These are phyloP conservation scores for Chironex yamaguchii DNA, from an alignment of 30 jellyfish, hydroid and myxozoan species.

Conservation along the genomic window DNA sequence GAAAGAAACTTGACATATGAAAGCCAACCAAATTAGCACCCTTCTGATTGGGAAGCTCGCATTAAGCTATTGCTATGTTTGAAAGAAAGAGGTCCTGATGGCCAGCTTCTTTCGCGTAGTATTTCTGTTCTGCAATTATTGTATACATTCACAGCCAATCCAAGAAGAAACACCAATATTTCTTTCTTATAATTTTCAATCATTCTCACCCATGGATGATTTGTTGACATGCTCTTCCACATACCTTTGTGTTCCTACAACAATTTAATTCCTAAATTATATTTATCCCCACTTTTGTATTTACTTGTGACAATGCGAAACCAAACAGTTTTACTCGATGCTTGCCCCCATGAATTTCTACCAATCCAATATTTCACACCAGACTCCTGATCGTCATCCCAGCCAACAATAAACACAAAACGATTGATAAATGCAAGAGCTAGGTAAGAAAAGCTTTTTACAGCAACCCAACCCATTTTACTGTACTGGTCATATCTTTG, in stretches of 20 bases:
- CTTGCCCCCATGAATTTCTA: slow-evolving; percentile 94
- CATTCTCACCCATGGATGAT: slow-evolving; percentile 47
- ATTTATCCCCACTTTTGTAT: slow-evolving; percentile 73
- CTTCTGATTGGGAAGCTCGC: slow-evolving; percentile 36
- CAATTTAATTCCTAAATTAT: slow-evolving; percentile 72
- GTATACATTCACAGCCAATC: slow-evolving; percentile 61
- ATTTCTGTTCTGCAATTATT: slow-evolving; percentile 60
- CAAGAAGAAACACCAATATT: slow-evolving; percentile 35
- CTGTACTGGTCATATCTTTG: too few relatives aligned
- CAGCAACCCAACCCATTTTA: too few relatives aligned
- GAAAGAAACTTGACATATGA: slow-evolving; percentile 23
- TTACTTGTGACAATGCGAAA: slow-evolving; percentile 78
- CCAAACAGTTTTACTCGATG: slow-evolving; percentile 93
- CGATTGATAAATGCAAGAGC: slow-evolving; percentile 36
- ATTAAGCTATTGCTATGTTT: slow-evolving; percentile 31
- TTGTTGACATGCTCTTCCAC: slow-evolving; percentile 39
- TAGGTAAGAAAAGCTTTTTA: too few relatives aligned
- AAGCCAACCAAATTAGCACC: slow-evolving; percentile 44
- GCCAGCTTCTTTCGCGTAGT: slow-evolving; percentile 70
- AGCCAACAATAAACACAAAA: slow-evolving; percentile 82
- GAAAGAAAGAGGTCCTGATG: slow-evolving; percentile 66
- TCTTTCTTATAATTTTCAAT: slow-evolving; percentile 14
- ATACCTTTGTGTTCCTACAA: neutral
- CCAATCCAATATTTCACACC: slow-evolving; percentile 94
- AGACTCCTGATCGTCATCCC: slow-evolving; percentile 85